Evolutionary conservation across 2,797 vertebrate species (phyloP), one percentile per base, ranked within the genome.

Genomic region (Cuculus canorus): DNA sequence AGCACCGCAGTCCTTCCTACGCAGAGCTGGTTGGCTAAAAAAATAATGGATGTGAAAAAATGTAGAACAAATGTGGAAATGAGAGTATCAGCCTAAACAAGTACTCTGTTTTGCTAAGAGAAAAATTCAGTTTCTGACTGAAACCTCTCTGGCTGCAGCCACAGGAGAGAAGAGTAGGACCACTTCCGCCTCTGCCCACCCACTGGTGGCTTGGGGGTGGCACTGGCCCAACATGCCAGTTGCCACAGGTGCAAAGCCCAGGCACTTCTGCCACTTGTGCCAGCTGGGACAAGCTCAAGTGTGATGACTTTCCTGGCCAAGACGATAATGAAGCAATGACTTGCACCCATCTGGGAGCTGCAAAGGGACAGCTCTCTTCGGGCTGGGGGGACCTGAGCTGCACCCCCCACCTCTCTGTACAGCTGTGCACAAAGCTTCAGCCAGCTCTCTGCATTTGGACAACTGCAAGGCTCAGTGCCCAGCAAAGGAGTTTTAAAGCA

Each of bases 351-450:
- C 37, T 0, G 1, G 35, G 52, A 75, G 63, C 25, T 70, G 68
- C 39, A n/a, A 57, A 13, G 12, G 56, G 47, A 12, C 68, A 41
- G 52, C 43, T 1, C 47, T 10, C 13, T 15, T n/a, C 13, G 45
- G 15, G 22, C 39, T 22, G 48, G 64, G 37, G 18, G 2, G 11
- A 5, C 2, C 2, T 3, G 32, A 77, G 18, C 30, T 57, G 79
- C 48, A 37, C 17, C 4, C 0, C 41, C 30, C 32, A 35, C n/a
- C 35, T 37, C 11, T 7, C 33, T 0, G 1, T 18, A 11, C 32
- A 64, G 37, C 48, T 37, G 4, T 1, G 30, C 10, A 3, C 50
- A 79, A 82, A 15, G 22, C 54, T 82, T 35, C 41, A 70, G 41
- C 30, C 63, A 66, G 22, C 17, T 56, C 57, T 37, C 10, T 60